phyloP scores from a whole-genome alignment of 2,113 vertebrate genomes.

The Dipodomys stephensi region DNA sequence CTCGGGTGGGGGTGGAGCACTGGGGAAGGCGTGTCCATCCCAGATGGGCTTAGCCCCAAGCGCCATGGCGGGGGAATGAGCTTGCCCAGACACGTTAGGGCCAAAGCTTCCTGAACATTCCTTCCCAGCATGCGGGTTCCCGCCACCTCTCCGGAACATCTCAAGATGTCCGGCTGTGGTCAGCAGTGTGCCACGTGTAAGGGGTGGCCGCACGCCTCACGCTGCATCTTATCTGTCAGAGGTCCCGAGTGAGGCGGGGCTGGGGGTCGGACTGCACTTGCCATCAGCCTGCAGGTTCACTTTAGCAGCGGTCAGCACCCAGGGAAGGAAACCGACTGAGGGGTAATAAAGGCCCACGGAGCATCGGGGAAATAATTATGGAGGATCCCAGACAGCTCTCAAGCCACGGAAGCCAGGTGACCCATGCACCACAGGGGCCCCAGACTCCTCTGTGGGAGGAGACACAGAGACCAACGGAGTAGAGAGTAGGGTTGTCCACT shows the following conservation, averaged over 20 bases:
- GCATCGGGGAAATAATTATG: neutral
- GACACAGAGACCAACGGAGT: neutral
- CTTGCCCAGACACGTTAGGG: fast-evolving
- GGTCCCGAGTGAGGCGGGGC: neutral
- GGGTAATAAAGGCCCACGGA: conserved; percentile 57
- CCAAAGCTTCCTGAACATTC: neutral
- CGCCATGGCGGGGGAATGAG: neutral
- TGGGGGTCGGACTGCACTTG: neutral
- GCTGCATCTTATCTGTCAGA: neutral
- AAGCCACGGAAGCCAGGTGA: neutral
- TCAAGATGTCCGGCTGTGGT: neutral
- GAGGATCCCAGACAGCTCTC: neutral
- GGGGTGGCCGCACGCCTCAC: neutral
- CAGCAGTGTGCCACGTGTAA: neutral
- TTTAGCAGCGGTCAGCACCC: neutral
- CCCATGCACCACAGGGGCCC: neutral
- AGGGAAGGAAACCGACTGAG: conserved; percentile 20
- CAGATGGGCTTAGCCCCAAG: fast-evolving
- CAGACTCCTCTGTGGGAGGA: neutral
- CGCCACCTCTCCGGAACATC: fast-evolving
- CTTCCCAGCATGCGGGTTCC: too few relatives aligned
- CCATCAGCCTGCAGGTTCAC: conserved; percentile 42
- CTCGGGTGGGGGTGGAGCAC: neutral
- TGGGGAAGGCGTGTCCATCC: too few relatives aligned
- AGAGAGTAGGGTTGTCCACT: neutral